These are phyloP conservation scores for Pyrrhosoma nymphula DNA, from an alignment of 2,888 invertebrate genomes.

Conservation along the genomic window DNA sequence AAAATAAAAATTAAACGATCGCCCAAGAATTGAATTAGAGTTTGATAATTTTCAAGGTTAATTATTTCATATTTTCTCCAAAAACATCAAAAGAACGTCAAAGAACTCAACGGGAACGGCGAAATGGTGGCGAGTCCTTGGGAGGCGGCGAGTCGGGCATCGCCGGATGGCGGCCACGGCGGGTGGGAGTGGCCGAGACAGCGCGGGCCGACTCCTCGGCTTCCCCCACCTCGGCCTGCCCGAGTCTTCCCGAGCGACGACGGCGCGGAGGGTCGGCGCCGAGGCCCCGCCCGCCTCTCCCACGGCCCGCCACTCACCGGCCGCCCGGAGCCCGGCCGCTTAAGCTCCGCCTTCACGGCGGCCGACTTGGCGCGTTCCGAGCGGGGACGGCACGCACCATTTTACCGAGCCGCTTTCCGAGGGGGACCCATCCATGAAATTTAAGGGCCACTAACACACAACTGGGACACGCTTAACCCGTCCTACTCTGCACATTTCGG, in stretches of 20 bases:
- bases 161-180: constrained; percentile 31
- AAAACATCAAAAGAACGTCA: too few species aligned
- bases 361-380: constrained; percentile 12
- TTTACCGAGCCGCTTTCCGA: constrained; percentile 20
- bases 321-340: not conserved
- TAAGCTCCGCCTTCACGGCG: constrained; percentile 55
- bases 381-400: constrained; percentile 53
- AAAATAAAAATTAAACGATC: too few species aligned
- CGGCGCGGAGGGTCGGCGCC: not conserved
- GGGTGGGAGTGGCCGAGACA: constrained; percentile 53
- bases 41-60: too few species aligned
- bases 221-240: constrained; percentile 34
- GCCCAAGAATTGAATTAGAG: too few species aligned
- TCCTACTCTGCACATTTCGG: constrained; percentile 17
- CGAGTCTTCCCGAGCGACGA: constrained; percentile 27
- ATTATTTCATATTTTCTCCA: too few species aligned
- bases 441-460: constrained; percentile 59
- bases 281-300: constrained; percentile 40
- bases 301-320: constrained; percentile 48
- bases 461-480: constrained; percentile 47
- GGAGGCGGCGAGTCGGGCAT: constrained; percentile 9
- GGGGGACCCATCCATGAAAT: constrained; percentile 46
- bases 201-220: constrained; percentile 35
- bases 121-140: not conserved
- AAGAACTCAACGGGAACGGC: not conserved